phyloP scores from a whole-genome alignment of 2,797 vertebrate species.

The Poecilia picta region DNA sequence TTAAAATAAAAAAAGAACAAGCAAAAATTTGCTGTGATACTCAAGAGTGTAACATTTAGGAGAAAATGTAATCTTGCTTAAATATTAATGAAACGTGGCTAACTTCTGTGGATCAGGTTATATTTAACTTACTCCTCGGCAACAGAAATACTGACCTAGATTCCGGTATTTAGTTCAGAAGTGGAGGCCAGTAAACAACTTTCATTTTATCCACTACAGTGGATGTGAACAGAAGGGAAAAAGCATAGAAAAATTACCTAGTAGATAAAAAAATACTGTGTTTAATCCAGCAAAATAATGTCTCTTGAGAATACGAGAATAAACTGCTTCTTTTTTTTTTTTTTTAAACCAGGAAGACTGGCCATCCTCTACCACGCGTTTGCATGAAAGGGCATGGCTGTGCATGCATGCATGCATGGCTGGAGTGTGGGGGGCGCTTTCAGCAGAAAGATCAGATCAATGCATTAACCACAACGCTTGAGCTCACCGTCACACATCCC shows the following conservation, averaged over 20 bases:
- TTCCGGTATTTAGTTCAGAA: not conserved
- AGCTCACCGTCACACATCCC: slow-evolving; percentile 16
- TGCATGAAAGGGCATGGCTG: too few relatives aligned
- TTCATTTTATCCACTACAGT: not conserved
- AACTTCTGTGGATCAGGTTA: slow-evolving; percentile 1
- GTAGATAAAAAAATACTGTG: not conserved
- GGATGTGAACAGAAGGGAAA: not conserved
- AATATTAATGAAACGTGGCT: slow-evolving; percentile 3
- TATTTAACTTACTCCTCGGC: slow-evolving; percentile 3
- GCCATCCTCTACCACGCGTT: not conserved
- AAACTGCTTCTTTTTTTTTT: not conserved
- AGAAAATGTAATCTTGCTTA: not conserved
- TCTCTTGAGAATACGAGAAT: not conserved
- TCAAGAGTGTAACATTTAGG: not conserved
- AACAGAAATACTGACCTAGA: not conserved
- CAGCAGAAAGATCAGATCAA: slow-evolving; percentile 28
- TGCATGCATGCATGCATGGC: not conserved
- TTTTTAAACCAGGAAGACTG: not conserved
- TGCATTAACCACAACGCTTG: slow-evolving; percentile 28
- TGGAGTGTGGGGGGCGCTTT: not conserved
- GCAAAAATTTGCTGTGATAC: not conserved
- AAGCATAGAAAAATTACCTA: not conserved
- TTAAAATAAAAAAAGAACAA: not conserved
- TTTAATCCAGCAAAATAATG: not conserved
- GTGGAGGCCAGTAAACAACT: not conserved